Conservation (phyloP, 2,797 vertebrate species). For the Danio albolineatus region DNA sequence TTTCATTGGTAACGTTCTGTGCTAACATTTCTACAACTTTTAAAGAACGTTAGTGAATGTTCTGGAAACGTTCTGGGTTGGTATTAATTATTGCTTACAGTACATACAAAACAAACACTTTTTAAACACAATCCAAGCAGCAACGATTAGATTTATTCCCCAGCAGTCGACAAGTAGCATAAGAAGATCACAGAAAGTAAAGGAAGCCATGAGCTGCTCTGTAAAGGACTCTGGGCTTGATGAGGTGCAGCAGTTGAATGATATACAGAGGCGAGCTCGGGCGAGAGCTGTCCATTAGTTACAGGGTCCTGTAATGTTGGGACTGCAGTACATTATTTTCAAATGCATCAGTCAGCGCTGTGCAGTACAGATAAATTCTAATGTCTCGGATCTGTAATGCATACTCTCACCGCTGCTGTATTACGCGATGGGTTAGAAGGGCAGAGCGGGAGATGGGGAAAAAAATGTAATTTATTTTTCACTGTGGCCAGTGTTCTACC, state of each 20-base stretch:
- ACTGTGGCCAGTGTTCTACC: slow-evolving; percentile 94
- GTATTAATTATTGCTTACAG: no score
- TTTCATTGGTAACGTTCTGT: no score
- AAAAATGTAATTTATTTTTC: slow-evolving; percentile 90
- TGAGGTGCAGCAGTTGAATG: slow-evolving; percentile 88
- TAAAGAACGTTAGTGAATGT: no score
- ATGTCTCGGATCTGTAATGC: slow-evolving; percentile 91
- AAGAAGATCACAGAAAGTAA: slow-evolving; percentile 41
- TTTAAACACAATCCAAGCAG: neutral
- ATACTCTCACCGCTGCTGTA: slow-evolving; percentile 85
- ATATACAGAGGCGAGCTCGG: slow-evolving; percentile 91
- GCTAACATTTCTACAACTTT: no score
- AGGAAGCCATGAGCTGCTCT: slow-evolving; percentile 65
- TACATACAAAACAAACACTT: neutral
- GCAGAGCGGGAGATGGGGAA: slow-evolving; percentile 76
- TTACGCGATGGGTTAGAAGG: slow-evolving; percentile 92
- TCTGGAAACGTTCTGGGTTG: no score
- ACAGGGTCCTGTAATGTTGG: slow-evolving; percentile 89
- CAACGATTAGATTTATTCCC: slow-evolving; percentile 2
- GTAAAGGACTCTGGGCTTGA: slow-evolving; percentile 78
- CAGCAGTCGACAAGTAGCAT: neutral
- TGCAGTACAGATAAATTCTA: slow-evolving; percentile 90
- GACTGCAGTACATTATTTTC: slow-evolving; percentile 96
- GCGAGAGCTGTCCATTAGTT: slow-evolving; percentile 94
- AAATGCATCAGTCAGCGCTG: slow-evolving; percentile 96